phyloP scores from a whole-genome alignment of 2,797 vertebrate species.

The Kryptolebias ocellatus region DNA sequence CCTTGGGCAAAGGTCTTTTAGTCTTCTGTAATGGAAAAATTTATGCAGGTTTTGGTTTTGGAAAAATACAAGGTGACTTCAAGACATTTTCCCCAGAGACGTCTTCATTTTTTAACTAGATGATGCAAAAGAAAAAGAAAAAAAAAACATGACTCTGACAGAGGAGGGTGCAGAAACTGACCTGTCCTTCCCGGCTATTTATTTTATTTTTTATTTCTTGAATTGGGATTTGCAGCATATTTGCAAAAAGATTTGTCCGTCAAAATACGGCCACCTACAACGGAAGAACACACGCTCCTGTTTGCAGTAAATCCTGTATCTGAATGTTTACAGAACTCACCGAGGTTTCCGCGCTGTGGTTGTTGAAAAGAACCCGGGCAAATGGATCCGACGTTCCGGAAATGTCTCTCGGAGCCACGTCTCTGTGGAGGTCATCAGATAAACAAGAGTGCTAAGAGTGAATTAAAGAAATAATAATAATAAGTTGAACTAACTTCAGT shows the following conservation, averaged over 20 bases:
- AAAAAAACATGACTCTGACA: not conserved
- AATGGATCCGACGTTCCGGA: conserved; percentile 93
- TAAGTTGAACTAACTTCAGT: conserved; percentile 5
- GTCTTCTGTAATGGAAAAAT: not conserved
- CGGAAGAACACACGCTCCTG: not conserved
- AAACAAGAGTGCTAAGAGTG: conserved; percentile 24
- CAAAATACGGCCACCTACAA: not conserved
- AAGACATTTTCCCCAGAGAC: not conserved
- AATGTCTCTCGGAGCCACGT: conserved; percentile 89
- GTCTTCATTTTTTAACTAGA: not conserved
- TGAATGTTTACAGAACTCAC: conserved; percentile 76
- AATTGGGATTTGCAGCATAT: no score
- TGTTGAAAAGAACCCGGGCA: conserved; percentile 87
- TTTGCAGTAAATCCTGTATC: not conserved
- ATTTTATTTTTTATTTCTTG: not conserved
- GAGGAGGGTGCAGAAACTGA: not conserved
- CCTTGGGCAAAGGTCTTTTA: not conserved
- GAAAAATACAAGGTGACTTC: not conserved
- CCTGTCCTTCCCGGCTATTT: not conserved
- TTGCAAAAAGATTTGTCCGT: not conserved
- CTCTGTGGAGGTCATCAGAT: conserved; percentile 74
- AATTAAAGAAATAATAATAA: not conserved
- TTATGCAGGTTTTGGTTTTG: no score
- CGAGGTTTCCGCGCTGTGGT: conserved; percentile 87
- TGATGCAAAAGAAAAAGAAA: not conserved